phyloP scores from a whole-genome alignment of 2,797 vertebrate genomes.

The Takifugu rubripes region DNA sequence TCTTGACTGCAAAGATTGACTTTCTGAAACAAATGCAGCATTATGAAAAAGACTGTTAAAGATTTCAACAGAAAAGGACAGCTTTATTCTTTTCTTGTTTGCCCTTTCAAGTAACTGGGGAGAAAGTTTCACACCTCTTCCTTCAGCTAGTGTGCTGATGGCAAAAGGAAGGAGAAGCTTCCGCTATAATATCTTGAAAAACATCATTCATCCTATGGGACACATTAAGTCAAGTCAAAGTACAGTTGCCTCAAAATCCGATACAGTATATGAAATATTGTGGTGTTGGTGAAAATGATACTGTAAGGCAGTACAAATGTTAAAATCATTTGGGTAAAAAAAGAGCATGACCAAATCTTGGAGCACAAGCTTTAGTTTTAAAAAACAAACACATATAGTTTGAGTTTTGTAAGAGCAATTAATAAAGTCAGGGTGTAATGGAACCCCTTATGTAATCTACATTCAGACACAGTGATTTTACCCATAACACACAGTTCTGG shows the following conservation, averaged over 20 bases:
- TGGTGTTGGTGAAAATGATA: slow-evolving; percentile 39
- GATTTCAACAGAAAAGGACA: slow-evolving; percentile 66
- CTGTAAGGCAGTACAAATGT: slow-evolving; percentile 35
- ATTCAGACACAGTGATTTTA: slow-evolving; percentile 54
- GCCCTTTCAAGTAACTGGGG: slow-evolving; percentile 33
- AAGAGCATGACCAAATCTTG: slow-evolving; percentile 7
- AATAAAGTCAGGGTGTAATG: slow-evolving; percentile 18
- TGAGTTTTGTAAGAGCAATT: background rate
- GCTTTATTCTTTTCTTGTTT: slow-evolving; percentile 53
- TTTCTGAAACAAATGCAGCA: slow-evolving; percentile 32
- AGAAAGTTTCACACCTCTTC: slow-evolving; percentile 43
- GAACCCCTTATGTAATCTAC: slow-evolving; percentile 52
- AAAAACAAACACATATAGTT: too few species aligned
- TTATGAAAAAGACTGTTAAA: slow-evolving; percentile 61
- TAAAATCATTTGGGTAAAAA: slow-evolving; percentile 40
- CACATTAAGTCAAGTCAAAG: slow-evolving; percentile 32
- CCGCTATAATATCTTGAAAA: slow-evolving; percentile 30
- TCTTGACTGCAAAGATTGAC: slow-evolving; percentile 7
- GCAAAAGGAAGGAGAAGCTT: slow-evolving; percentile 46
- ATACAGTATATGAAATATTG: slow-evolving; percentile 41
- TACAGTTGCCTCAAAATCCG: slow-evolving; percentile 25
- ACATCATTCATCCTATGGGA: slow-evolving; percentile 41
- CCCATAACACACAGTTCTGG: slow-evolving; percentile 60
- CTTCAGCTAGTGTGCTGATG: slow-evolving; percentile 19
- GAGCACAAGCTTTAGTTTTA: too few species aligned